Percentiles rank a stretch among this genome's conserved stretches.
phyloP scores from a whole-genome alignment of 2,888 invertebrate species.

The Empis livida region DNA sequence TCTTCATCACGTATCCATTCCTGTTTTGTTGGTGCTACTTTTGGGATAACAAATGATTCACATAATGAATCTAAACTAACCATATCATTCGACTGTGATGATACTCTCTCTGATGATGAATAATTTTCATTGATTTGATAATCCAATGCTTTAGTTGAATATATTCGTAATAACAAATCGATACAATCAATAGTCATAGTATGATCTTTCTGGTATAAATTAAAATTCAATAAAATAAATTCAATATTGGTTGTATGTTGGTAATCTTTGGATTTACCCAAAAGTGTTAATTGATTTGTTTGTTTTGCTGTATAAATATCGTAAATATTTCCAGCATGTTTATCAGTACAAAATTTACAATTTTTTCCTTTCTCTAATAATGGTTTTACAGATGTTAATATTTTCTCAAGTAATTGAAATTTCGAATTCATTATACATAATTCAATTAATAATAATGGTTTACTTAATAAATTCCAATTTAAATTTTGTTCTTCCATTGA shows the following conservation, averaged over 20 bases:
- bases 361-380: constrained; percentile 13
- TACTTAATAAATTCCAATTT: constrained; percentile 50
- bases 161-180: constrained; percentile 55
- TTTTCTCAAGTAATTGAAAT: constrained; percentile 49
- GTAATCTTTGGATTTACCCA: constrained; percentile 4
- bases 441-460: constrained; percentile 67
- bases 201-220: constrained; percentile 44
- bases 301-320: constrained; percentile 19
- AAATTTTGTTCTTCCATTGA: constrained; percentile 42
- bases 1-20: constrained; percentile 73
- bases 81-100: constrained; percentile 47
- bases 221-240: constrained; percentile 44
- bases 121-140: constrained; percentile 37
- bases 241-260: constrained; percentile 15
- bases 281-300: constrained; percentile 6
- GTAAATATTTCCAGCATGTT: constrained; percentile 24
- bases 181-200: constrained; percentile 47
- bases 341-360: constrained; percentile 30
- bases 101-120: constrained; percentile 20
- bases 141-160: constrained; percentile 69
- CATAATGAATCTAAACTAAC: constrained; percentile 46
- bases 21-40: constrained; percentile 53
- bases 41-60: constrained; percentile 61
- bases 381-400: constrained; percentile 46
- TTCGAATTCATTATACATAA: constrained; percentile 79